phyloP scores from a whole-genome alignment of 2,888 invertebrate genomes.

The Hyposoter dolosus region DNA sequence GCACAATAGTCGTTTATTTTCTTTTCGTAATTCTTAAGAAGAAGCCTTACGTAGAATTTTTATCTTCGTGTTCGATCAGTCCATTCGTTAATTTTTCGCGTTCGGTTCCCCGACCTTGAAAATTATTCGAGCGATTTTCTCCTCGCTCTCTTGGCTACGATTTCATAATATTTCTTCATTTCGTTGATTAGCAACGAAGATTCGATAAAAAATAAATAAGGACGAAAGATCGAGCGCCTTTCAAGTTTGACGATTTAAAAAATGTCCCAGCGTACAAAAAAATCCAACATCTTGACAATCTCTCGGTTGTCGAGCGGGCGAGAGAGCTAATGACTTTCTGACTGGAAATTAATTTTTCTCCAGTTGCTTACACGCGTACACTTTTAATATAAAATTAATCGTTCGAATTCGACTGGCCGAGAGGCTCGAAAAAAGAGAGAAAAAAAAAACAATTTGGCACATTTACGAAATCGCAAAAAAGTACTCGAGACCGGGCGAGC shows the following conservation, averaged over 20 bases:
- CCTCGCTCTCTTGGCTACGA: neutral
- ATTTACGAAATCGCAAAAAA: constrained; percentile 68
- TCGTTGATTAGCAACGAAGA: neutral
- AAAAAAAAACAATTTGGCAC: constrained; percentile 76
- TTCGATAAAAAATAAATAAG: constrained; percentile 24
- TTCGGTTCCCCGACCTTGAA: neutral
- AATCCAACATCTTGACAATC: constrained; percentile 14
- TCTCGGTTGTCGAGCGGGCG: neutral
- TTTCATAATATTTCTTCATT: neutral
- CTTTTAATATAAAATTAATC: constrained; percentile 5
- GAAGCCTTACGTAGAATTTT: constrained; percentile 15
- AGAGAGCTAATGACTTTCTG: constrained; percentile 40
- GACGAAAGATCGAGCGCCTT: neutral
- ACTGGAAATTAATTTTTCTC: constrained; percentile 45
- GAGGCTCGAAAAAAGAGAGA: neutral
- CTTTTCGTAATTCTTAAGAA: constrained; percentile 16
- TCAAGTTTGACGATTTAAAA: constrained; percentile 2
- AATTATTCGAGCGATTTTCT: neutral
- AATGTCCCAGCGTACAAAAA: constrained; percentile 55
- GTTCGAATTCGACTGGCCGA: neutral
- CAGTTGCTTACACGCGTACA: neutral
- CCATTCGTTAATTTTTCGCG: constrained; percentile 9
- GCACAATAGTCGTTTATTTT: constrained; percentile 53
- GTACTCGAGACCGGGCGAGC: constrained; percentile 58
- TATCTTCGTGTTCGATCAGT: constrained; percentile 10